Evolutionary conservation across 2,113 vertebrate species (phyloP), one percentile per base, ranked within the genome.

Genomic region (Anarrhichthys ocellatus): DNA sequence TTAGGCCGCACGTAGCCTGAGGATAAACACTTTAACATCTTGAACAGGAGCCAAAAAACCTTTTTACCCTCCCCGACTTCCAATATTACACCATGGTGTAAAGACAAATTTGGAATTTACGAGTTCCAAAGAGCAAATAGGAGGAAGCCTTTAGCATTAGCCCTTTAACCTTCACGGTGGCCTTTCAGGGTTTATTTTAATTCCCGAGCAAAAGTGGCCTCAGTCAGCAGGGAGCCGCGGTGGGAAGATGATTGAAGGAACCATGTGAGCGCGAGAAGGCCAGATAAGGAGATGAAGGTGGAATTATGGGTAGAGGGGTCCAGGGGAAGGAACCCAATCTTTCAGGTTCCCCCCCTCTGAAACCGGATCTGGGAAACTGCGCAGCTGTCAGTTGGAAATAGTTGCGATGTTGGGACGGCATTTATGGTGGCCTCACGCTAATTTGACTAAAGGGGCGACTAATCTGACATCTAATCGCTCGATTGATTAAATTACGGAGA

Each of bases 351-450:
- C 52, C 22, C 52, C 22, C 11, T 34, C 63, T 92, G 95, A 91
- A 93, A 87, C 92, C 78, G 48, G 94, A 95, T 95, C 93, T 83
- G 75, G 82, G 84, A 82, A 58, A 62, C 80, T 91, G 76, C 67
- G 92, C 97, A 97, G 96, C 97, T 97, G 96, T 95, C 92, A 58
- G 76, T 69, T 87, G 79, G 87, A 90, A 92, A 93, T 91, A 92
- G 88, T 84, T 82, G 70, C 75, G 71, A 88, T 78, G 80, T 80
- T 0, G 66, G 24, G 81, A 85, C 18, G 38, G 38, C 63, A 62
- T 91, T 61, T 48, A 36, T 48, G 66, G 64, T 22, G 72, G 34
- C 79, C 64, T 84, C 74, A 69, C 1, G 13, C 61, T 88, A 85
- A 88, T 82, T 24, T 59, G 27, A n/a, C 75, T 68, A 81, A 84